Evolutionary conservation across 2,888 invertebrate genomes (phyloP), one percentile per base, ranked within the genome.

Genomic region (Cylindroiulus punctatus): DNA sequence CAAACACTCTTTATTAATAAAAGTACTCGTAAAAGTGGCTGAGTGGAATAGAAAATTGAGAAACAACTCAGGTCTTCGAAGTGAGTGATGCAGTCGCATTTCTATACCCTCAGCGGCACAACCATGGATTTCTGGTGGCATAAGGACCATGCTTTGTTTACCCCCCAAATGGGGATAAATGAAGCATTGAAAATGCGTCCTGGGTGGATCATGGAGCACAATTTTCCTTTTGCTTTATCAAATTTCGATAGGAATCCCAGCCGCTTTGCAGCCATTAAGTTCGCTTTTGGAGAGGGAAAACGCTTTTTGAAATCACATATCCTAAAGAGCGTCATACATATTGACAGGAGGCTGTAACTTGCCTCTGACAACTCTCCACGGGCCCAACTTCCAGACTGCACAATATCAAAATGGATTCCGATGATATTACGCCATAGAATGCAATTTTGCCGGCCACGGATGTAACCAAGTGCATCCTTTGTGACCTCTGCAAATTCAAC

Each of bases 281-380:
- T 65, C 65, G 1, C 57, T 65, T 65, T 26, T 26, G 65, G 65
- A 65, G 65, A 65, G 26, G 57, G 26, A 26, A 65, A 65, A 65
- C 65, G 65, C 65, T 65, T 8, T 65, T 65, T 65, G 65, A 65
- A 65, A 65, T 65, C 65, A 65, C 26, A 65, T 65, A 65, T 65
- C 65, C 65, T 65, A 65, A 65, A 65, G 65, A 65, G 65, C 65
- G 65, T 65, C 65, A 26, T 65, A 65, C 65, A 65, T 65, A 65
- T 65, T 65, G 65, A 65, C 65, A 65, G 65, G 65, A 26, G 65
- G 65, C 65, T 65, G 65, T 65, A 65, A 65, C 26, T 65, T 65
- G 65, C 26, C 65, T 65, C 65, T 65, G 26, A 65, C 65, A 65
- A 65, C 65, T 26, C 65, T 65, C 65, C 65, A 65, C 65, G 65